phyloP scores from a whole-genome alignment of 2,113 vertebrate genomes.

The Calypte anna region DNA sequence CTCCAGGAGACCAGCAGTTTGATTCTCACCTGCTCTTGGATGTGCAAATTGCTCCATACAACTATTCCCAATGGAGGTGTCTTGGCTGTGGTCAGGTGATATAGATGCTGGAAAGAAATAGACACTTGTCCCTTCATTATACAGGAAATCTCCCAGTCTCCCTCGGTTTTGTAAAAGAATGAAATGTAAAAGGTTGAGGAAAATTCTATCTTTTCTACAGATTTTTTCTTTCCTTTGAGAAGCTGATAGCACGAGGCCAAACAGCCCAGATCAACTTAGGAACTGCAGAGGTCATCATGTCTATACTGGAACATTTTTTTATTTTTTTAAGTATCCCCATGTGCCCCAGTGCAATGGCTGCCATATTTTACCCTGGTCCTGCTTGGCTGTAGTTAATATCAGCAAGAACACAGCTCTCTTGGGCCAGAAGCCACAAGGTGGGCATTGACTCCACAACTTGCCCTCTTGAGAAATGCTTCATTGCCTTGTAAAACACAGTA shows the following conservation, averaged over 20 bases:
- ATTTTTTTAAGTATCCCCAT: neutral
- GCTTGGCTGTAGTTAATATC: neutral
- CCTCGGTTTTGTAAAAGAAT: neutral
- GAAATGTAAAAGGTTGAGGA: neutral
- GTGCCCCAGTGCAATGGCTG: neutral
- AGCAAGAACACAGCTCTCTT: neutral
- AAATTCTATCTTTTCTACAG: neutral
- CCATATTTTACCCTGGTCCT: neutral
- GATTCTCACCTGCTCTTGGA: neutral
- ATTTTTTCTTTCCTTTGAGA: neutral
- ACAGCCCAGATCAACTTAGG: neutral
- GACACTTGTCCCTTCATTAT: neutral
- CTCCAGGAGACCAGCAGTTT: neutral
- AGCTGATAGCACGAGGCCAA: neutral
- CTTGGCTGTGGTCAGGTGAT: neutral
- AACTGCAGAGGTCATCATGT: neutral
- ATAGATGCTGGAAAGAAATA: neutral
- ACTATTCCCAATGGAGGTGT: neutral
- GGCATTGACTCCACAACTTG: neutral
- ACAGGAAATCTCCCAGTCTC: neutral
- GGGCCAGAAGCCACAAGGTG: neutral
- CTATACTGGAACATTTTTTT: accelerated
- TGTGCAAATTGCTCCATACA: neutral
- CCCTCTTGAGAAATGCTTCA: neutral
- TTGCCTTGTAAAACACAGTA: neutral